Percentiles rank a stretch among this genome's conserved stretches.
phyloP scores from a whole-genome alignment of 2,888 invertebrate species.

The Teinopalpus imperialis region DNA sequence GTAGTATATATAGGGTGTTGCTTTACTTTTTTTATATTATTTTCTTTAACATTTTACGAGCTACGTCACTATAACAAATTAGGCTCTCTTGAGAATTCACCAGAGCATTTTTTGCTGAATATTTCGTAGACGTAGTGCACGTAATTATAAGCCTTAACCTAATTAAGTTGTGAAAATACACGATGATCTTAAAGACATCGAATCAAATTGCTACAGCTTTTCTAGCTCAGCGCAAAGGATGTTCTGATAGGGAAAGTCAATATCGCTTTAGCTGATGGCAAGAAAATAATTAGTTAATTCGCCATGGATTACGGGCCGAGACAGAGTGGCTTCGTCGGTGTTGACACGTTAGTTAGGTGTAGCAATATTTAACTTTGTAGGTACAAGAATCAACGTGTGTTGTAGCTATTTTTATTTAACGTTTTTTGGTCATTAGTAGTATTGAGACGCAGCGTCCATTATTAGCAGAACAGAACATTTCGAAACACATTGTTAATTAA shows the following conservation, averaged over 20 bases:
- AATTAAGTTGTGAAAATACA: slow-evolving; percentile 15
- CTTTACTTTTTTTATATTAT: no score
- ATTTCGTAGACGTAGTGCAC: neutral
- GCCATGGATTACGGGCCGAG: slow-evolving; percentile 41
- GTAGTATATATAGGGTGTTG: no score
- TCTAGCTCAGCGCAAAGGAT: slow-evolving; percentile 54
- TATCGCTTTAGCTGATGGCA: slow-evolving; percentile 51
- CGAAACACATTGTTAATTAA: no score
- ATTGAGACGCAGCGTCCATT: no score
- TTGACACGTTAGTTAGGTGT: slow-evolving; percentile 16
- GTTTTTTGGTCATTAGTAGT: no score
- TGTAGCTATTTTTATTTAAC: no score
- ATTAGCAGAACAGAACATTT: no score
- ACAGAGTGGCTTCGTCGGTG: slow-evolving; percentile 8
- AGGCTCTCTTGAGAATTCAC: no score
- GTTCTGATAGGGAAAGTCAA: slow-evolving; percentile 59
- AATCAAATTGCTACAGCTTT: slow-evolving; percentile 53
- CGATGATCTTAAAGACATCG: slow-evolving; percentile 16
- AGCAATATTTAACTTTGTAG: neutral
- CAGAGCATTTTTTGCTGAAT: no score
- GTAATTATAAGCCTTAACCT: slow-evolving; percentile 1
- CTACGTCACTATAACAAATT: no score
- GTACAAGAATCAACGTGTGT: no score
- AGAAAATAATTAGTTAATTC: slow-evolving; percentile 76
- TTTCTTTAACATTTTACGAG: no score